These are phyloP conservation scores for Megaceryle torquata DNA, from an alignment of 2,113 vertebrate species.

Conservation along the genomic window DNA sequence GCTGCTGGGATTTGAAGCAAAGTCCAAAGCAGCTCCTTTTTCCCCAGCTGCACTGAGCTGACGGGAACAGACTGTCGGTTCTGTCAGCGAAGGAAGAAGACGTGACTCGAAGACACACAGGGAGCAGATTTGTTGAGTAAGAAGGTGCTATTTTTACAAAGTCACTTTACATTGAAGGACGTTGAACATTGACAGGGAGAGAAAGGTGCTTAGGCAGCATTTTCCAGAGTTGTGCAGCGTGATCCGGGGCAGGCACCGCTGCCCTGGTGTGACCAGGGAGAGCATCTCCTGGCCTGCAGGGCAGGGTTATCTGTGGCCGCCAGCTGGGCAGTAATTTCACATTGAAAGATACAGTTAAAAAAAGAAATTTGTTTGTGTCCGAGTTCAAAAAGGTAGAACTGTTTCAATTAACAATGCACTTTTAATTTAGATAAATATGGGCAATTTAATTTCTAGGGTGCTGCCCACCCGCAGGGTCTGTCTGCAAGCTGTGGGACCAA, in stretches of 20 bases:
- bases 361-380: not conserved
- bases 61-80: not conserved
- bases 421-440: not conserved
- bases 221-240: not conserved
- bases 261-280: not conserved
- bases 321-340: not conserved
- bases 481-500: not conserved
- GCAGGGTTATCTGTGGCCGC: not conserved
- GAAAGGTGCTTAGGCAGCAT: conserved; percentile 40
- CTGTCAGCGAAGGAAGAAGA: not conserved
- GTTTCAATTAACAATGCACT: not conserved
- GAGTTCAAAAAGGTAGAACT: not conserved
- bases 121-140: conserved; percentile 22
- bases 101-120: not conserved
- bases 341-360: too few species aligned
- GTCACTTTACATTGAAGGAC: not conserved
- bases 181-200: not conserved
- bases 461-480: not conserved
- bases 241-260: not conserved
- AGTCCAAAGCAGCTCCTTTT: not conserved
- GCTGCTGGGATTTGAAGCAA: not conserved
- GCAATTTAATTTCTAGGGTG: not conserved
- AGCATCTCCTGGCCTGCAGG: not conserved
- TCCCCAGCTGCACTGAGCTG: not conserved
- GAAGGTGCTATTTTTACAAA: conserved; percentile 51